Conservation (phyloP, 2,888 invertebrate genomes). For the Selenia dentaria region DNA sequence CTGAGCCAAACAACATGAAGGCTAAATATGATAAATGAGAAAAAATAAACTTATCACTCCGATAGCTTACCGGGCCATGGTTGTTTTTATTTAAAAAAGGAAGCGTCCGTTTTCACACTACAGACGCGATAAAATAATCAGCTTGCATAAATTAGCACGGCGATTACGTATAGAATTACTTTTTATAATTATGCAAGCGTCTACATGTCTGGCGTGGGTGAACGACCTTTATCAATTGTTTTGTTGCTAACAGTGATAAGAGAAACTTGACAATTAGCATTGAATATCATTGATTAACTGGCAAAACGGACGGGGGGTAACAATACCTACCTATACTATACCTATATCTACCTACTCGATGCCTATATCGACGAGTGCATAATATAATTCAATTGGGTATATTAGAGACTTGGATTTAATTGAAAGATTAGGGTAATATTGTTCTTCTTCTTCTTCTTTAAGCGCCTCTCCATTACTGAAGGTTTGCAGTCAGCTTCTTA, state of each 20-base stretch:
- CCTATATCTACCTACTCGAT: neutral
- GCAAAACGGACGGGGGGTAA: constrained; percentile 6
- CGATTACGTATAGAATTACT: constrained; percentile 44
- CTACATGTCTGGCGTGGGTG: constrained; percentile 39
- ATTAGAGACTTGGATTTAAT: no score
- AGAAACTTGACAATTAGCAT: constrained; percentile 37
- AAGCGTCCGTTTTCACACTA: constrained; percentile 32
- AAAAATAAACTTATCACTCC: constrained; percentile 7
- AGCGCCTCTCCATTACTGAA: no score
- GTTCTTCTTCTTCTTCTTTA: no score
- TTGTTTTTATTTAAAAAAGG: constrained; percentile 31
- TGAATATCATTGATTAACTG: constrained; percentile 33
- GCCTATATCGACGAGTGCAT: no score
- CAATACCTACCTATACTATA: constrained; percentile 6
- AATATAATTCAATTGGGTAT: no score
- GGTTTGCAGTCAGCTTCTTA: no score
- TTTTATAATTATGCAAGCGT: constrained; percentile 40
- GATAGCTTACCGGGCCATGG: constrained; percentile 42
- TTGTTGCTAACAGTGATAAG: constrained; percentile 45
- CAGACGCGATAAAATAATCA: constrained; percentile 42
- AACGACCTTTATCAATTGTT: constrained; percentile 50
- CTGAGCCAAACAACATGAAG: constrained; percentile 1
- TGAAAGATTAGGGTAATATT: no score
- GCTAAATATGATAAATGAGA: constrained; percentile 26
- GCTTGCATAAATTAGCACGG: constrained; percentile 37